Evolutionary conservation across 2,888 invertebrate species (phyloP).

Genomic region (Rhagonycha fulva): DNA sequence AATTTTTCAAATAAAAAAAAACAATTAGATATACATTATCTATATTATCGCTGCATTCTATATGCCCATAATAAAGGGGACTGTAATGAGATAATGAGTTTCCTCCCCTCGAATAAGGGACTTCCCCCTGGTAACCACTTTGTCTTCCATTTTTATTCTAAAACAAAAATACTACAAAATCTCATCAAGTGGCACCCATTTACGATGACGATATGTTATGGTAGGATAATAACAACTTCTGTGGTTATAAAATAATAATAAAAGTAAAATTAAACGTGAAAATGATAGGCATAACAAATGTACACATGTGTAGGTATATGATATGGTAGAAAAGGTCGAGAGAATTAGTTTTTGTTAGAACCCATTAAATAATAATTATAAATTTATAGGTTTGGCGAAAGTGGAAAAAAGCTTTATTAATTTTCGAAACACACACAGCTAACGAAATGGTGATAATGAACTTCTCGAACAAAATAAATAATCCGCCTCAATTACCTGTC

Average conservation of each 20-base stretch:
- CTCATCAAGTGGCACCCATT: too few relatives aligned
- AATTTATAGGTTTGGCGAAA: neutral
- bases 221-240: neutral
- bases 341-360: neutral
- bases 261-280: neutral
- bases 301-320: neutral
- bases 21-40: neutral
- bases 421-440: constrained; percentile 35
- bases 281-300: neutral
- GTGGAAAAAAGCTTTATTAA: neutral
- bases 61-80: neutral
- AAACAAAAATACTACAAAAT: too few relatives aligned
- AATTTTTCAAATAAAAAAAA: neutral
- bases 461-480: constrained; percentile 39
- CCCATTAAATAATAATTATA: neutral
- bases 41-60: too few relatives aligned
- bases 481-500: constrained; percentile 38
- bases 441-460: constrained; percentile 43
- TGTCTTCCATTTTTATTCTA: too few relatives aligned
- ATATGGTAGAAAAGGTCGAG: neutral
- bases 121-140: too few relatives aligned
- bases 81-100: too few relatives aligned
- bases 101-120: too few relatives aligned
- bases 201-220: neutral
- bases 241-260: neutral